Evolutionary conservation across 2,888 invertebrate genomes (phyloP), one percentile per base, ranked within the genome.

Genomic region (Stenurella melanura): DNA sequence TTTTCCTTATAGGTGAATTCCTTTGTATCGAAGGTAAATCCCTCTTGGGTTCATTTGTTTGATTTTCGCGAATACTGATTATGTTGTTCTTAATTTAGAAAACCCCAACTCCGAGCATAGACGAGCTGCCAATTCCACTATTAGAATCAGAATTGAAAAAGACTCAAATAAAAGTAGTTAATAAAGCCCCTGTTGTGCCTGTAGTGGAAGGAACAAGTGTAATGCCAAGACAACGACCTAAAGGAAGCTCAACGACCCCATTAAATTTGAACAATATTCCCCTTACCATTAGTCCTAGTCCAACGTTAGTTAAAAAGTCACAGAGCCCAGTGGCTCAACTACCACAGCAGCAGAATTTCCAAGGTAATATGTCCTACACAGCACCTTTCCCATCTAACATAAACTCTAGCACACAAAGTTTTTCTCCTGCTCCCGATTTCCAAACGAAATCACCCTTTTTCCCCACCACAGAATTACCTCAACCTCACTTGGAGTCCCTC

Each of bases 191-290:
- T 34, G 88, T 90, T 15, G 87, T 90, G 12, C 88, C 91, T 1
- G 82, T 91, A 4, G 91, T 93, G 10, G 94, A 95, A 87, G 94
- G 94, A 73, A 96, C 96, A 1, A 95, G 95, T 81, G 96, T 96
- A 26, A 95, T 94, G 70, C 96, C 96, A 3, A 90, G 96, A 70
- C 96, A 96, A 87, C 91, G 96, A 82, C 96, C 96, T 11, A 96
- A 96, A 87, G 95, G 93, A 42, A 91, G 88, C 78, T 89, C 90
- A 7, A 89, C 91, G 72, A 87, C 88, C 50, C 90, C 90, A 0
- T 79, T 90, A 67, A 89, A 85, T 71, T 83, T 90, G 34, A 87
- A 90, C 83, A 89, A 90, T 67, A 87, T 92, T 68, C 91, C 91
- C 9, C 83, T 92, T 50, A 91, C 91, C 1, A 83, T 92, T 67